Percentiles rank a stretch among this genome's conserved stretches.
phyloP scores from a whole-genome alignment of 2,888 invertebrate species.

The Omphaloscelis lunosa region DNA sequence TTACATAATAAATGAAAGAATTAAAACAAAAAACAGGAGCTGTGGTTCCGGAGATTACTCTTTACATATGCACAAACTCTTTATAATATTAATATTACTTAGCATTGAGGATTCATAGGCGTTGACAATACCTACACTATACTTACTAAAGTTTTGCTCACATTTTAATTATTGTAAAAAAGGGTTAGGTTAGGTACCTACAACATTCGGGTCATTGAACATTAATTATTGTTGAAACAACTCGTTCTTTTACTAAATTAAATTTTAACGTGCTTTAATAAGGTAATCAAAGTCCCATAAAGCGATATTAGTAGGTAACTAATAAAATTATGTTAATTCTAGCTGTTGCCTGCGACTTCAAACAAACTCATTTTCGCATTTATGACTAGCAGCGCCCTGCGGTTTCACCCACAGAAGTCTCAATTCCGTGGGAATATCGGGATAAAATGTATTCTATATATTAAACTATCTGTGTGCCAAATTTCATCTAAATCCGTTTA shows the following conservation, averaged over 20 bases:
- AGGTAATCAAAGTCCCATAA: constrained; percentile 12
- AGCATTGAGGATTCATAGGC: background rate
- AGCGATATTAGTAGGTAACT: background rate
- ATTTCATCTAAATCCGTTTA: too few relatives aligned
- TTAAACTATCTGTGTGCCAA: too few relatives aligned
- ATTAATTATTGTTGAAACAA: constrained; percentile 37
- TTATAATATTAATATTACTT: background rate
- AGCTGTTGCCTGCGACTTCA: too few relatives aligned
- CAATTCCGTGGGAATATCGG: too few relatives aligned
- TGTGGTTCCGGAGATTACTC: background rate
- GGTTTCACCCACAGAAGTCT: too few relatives aligned
- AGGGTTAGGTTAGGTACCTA: constrained; percentile 8
- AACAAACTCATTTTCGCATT: too few relatives aligned
- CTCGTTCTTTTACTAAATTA: constrained; percentile 14
- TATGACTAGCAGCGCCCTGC: too few relatives aligned
- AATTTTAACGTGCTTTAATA: constrained; percentile 7
- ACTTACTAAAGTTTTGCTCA: constrained; percentile 1
- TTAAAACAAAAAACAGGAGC: background rate
- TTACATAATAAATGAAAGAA: background rate
- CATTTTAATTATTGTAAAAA: constrained; percentile 25
- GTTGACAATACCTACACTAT: background rate
- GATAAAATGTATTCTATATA: too few relatives aligned
- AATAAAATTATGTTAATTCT: constrained; percentile 6
- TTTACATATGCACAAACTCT: background rate
- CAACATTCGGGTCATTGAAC: constrained; percentile 56